Base-by-base conservation (phyloP, 2,888 invertebrate genomes). In the Microctonus aethiopoides region DNA sequence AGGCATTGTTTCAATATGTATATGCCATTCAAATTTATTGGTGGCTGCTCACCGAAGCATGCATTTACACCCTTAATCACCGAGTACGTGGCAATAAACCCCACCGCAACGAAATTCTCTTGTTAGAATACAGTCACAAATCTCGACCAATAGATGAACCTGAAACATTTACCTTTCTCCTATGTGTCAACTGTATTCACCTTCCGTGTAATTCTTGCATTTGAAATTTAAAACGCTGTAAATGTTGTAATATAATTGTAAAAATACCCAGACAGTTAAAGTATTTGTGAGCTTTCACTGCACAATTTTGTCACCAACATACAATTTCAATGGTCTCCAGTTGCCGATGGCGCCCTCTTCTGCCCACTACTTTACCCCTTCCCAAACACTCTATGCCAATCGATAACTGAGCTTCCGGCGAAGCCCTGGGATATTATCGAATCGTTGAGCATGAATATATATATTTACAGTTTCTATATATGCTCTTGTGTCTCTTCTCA, bases 51-150 rank as follows among this genome's bases (percentile, higher is more conserved):
- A 69, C 60, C 70, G 70, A 66, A 71, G 75, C 74, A 73, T 72
- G 72, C 72, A 70, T 69, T 72, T 67, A 66, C 68, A 64, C 72
- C 68, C 73, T 75, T 75, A 75, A 75, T 73, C 75, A 75, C 73
- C 68, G 51, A 46, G 73, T 70, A 73, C 67, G 63, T 60, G 70
- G 73, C 75, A 73, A 73, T 75, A 75, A 75, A 75, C 68, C 72
- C 71, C 70, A 59, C 64, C 59, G 59, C 67, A 65, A 65, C 66
- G 72, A 72, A 67, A 70, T 71, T 70, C 69, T 65, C 57, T 63
- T 29, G 57, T 51, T 60, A 36, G 60, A 68, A 36, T 51, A 57
- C 69, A 69, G 51, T 70, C 57, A 65, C 65, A 56, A 63, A 72
- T 62, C 68, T 68, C 32, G 73, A 73, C 73, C 74, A 74, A 74